phyloP scores from a whole-genome alignment of 1,140 invertebrate genomes.

The Zaprionus ornatus region DNA sequence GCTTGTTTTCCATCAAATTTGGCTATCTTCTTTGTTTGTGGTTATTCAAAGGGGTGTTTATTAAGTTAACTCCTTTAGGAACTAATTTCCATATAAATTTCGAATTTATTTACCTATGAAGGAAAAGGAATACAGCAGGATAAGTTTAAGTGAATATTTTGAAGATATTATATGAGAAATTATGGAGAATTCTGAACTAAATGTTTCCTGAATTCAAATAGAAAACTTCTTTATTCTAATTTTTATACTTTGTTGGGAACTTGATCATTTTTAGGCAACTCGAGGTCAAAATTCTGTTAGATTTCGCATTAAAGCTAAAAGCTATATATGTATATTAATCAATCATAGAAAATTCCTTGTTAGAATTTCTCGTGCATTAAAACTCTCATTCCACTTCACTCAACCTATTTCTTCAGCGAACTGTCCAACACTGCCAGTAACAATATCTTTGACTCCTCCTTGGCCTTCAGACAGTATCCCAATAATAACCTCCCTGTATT shows the following conservation, averaged over 20 bases:
- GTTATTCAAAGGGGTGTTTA: background rate
- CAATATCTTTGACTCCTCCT: background rate
- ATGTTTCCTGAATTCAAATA: background rate
- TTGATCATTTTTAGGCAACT: too few species aligned
- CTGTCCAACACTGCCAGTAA: background rate
- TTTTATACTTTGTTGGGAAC: background rate
- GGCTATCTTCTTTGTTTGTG: background rate
- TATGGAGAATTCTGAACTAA: background rate
- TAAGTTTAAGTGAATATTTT: too few species aligned
- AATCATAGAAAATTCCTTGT: too few species aligned
- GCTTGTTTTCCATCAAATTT: background rate
- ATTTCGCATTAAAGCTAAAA: too few species aligned
- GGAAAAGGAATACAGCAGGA: background rate
- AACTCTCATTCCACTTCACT: too few species aligned
- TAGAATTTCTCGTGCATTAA: too few species aligned
- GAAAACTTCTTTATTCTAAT: background rate
- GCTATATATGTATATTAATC: too few species aligned
- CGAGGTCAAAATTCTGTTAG: too few species aligned
- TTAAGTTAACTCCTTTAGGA: background rate
- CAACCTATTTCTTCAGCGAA: background rate
- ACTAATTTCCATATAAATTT: background rate
- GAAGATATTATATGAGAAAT: too few species aligned
- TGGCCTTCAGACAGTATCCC: background rate
- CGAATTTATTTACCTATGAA: background rate
- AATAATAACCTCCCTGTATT: background rate